Percentiles rank a stretch among this genome's conserved stretches.
Evolutionary conservation across 2,113 vertebrate genomes (phyloP).

Genomic region (Amblyopsis rosae): DNA sequence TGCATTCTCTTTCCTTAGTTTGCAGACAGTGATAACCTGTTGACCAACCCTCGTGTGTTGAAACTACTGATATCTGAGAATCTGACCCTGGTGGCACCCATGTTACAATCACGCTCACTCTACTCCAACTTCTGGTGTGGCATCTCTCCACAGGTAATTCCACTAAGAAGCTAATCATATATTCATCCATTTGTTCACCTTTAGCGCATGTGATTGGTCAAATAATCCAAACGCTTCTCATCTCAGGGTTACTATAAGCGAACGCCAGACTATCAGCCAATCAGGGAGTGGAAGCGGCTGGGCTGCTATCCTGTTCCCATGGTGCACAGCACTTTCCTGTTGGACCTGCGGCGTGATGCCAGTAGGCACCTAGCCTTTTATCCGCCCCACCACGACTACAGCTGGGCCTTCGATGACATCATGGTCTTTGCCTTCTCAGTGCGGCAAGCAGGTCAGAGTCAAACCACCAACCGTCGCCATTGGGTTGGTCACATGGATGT

Average conservation of each 20-base stretch:
- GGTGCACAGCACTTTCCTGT: slow-evolving; percentile 93
- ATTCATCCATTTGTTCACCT: background rate
- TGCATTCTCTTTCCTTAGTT: slow-evolving; percentile 72
- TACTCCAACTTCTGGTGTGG: slow-evolving; percentile 99
- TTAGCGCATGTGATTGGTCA: no score
- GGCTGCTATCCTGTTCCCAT: slow-evolving; percentile 94
- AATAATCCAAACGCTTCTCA: background rate
- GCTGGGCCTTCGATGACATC: slow-evolving; percentile 97
- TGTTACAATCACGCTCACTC: slow-evolving; percentile 92
- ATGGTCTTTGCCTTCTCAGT: slow-evolving; percentile 97
- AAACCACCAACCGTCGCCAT: slow-evolving; percentile 4
- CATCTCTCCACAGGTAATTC: slow-evolving; percentile 89
- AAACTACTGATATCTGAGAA: slow-evolving; percentile 92
- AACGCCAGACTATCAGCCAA: slow-evolving; percentile 89
- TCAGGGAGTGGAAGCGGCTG: slow-evolving; percentile 91
- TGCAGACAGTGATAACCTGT: slow-evolving; percentile 90
- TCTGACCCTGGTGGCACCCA: slow-evolving; percentile 88
- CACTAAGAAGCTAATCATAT: background rate
- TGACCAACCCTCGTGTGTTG: slow-evolving; percentile 89
- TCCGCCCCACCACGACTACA: slow-evolving; percentile 91
- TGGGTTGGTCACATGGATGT: background rate
- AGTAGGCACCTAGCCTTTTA: slow-evolving; percentile 84
- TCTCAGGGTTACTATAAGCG: slow-evolving; percentile 93
- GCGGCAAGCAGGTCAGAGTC: slow-evolving; percentile 84
- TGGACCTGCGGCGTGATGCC: slow-evolving; percentile 89